phyloP scores from a whole-genome alignment of 1,140 invertebrate species.

The Apis florea region DNA sequence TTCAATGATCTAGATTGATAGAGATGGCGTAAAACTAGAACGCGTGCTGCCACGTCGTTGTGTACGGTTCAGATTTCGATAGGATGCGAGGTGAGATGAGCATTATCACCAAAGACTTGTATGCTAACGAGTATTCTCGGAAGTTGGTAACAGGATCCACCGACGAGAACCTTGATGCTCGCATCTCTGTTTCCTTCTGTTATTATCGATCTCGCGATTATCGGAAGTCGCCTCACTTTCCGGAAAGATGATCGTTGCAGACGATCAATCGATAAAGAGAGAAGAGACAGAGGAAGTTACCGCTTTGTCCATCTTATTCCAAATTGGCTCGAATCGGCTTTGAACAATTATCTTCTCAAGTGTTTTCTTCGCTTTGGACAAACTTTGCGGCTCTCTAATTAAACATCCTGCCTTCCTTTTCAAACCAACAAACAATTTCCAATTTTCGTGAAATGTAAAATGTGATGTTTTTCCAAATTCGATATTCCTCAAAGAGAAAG shows the following conservation, averaged over 20 bases:
- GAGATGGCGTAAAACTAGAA: background rate
- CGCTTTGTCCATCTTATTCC: background rate
- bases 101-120: conserved; percentile 13
- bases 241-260: background rate
- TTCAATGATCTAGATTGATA: background rate
- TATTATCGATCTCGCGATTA: background rate
- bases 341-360: conserved; percentile 32
- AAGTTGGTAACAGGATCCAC: conserved; percentile 38
- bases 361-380: conserved; percentile 9
- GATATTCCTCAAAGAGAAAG: background rate
- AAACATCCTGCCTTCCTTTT: background rate
- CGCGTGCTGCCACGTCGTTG: background rate
- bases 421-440: background rate
- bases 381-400: background rate
- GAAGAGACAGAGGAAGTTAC: background rate
- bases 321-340: background rate
- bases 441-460: background rate
- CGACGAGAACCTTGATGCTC: background rate
- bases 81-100: conserved; percentile 1
- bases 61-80: conserved; percentile 30
- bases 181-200: background rate
- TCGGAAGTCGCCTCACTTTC: background rate
- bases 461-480: no score
- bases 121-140: conserved; percentile 39
- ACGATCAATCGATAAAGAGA: background rate